Evolutionary conservation across 2,797 vertebrate genomes (phyloP).

Genomic region (Halcyon leucocephala): DNA sequence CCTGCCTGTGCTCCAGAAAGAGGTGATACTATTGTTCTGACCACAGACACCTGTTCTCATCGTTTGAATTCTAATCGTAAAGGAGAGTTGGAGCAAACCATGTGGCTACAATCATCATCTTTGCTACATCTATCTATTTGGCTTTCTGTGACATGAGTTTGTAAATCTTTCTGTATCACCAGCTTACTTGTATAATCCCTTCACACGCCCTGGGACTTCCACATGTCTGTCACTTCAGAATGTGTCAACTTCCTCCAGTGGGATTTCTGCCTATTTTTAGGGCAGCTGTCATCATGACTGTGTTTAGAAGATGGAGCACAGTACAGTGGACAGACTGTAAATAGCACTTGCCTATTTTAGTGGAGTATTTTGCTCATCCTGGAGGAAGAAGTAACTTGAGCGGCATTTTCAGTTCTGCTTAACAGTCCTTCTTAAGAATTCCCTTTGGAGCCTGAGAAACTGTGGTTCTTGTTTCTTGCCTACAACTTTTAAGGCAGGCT

Average conservation of each 20-base stretch:
- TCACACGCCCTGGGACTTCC: not conserved
- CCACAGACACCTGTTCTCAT: not conserved
- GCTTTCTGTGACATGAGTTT: not conserved
- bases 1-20: not conserved
- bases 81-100: not conserved
- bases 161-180: not conserved
- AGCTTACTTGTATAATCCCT: not conserved
- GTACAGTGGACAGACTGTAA: not conserved
- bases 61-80: not conserved
- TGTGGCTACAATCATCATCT: not conserved
- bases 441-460: not conserved
- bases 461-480: not conserved
- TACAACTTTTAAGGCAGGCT: not conserved
- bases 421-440: not conserved
- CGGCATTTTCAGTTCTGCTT: not conserved
- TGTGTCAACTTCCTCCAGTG: conserved; percentile 29
- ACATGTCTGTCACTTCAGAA: not conserved
- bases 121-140: not conserved
- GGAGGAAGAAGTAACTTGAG: not conserved
- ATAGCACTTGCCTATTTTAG: not conserved
- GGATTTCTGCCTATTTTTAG: conserved; percentile 31
- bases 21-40: not conserved
- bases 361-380: not conserved
- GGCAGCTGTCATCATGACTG: not conserved
- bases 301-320: not conserved